Evolutionary conservation across 92 coral and sea anemone species (phyloP).

Genomic region (Parazoanthus atlanticus): DNA sequence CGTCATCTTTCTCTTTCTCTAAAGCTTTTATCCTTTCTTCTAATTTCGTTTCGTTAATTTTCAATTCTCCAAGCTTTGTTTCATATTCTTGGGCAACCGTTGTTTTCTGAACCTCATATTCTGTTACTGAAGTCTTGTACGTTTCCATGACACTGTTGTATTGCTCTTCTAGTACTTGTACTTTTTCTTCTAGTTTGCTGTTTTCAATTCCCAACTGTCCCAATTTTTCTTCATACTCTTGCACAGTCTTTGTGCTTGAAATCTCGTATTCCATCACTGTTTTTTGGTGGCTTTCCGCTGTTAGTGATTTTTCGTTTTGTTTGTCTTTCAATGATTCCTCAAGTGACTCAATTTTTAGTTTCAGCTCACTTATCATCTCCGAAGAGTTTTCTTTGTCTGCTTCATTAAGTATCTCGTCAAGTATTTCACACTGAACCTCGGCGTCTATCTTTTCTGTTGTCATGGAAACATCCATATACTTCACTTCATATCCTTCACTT

Average conservation of each 20-base stretch:
- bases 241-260: slow-evolving; percentile 56
- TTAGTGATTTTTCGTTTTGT: slow-evolving; percentile 48
- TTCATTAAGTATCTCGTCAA: neutral
- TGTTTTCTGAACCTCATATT: slow-evolving; percentile 54
- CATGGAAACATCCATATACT: neutral
- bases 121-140: slow-evolving; percentile 52
- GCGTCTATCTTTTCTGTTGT: neutral
- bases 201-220: slow-evolving; percentile 46
- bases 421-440: neutral
- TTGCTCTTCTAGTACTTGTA: slow-evolving; percentile 45
- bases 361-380: neutral
- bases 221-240: slow-evolving; percentile 63
- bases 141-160: slow-evolving; percentile 59
- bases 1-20: slow-evolving; percentile 22
- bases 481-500: neutral
- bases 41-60: slow-evolving; percentile 41
- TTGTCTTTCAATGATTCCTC: neutral
- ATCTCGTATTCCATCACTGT: slow-evolving; percentile 65
- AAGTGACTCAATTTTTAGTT: neutral
- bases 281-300: slow-evolving; percentile 61
- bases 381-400: neutral
- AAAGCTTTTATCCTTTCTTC: slow-evolving; percentile 48
- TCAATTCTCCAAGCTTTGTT: slow-evolving; percentile 47
- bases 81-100: slow-evolving; percentile 68
- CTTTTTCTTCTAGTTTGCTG: slow-evolving; percentile 48